Percentiles rank a stretch among this genome's conserved stretches.
Evolutionary conservation across 2,797 vertebrate genomes (phyloP).

Genomic region (Vultur gryphus): DNA sequence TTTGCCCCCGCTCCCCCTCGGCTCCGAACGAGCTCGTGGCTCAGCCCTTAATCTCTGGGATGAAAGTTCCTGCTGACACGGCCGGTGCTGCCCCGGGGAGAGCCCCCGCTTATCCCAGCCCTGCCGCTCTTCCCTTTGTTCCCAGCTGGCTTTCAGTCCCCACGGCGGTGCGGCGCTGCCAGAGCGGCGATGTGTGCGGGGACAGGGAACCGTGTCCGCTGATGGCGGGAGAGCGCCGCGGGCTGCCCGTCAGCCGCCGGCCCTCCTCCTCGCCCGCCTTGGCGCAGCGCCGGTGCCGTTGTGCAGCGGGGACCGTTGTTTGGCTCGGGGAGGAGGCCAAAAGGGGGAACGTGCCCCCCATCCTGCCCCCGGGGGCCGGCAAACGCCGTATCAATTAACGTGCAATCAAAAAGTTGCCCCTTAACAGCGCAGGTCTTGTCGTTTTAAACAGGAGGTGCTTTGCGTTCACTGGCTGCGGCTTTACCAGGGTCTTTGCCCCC

Average conservation of each 20-base stretch:
- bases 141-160: neutral
- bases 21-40: neutral
- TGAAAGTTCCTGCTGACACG: conserved; percentile 46
- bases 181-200: neutral
- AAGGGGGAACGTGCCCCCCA: neutral
- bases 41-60: conserved; percentile 43
- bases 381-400: accelerated
- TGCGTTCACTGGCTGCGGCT: neutral
- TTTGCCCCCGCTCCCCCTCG: neutral
- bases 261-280: neutral
- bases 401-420: neutral
- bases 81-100: neutral
- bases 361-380: too few relatives aligned
- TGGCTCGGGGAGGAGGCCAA: neutral
- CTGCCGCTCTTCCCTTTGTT: conserved; percentile 17
- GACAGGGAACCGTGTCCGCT: neutral
- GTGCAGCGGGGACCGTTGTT: neutral
- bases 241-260: too few relatives aligned
- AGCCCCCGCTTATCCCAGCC: neutral
- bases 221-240: neutral
- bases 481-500: too few relatives aligned
- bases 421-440: neutral
- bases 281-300: neutral
- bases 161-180: neutral
- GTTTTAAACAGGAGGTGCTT: neutral